These are phyloP conservation scores for Kudoa iwatai DNA, from an alignment of 30 jellyfish, hydroid and myxozoan genomes.

Conservation along the genomic window DNA sequence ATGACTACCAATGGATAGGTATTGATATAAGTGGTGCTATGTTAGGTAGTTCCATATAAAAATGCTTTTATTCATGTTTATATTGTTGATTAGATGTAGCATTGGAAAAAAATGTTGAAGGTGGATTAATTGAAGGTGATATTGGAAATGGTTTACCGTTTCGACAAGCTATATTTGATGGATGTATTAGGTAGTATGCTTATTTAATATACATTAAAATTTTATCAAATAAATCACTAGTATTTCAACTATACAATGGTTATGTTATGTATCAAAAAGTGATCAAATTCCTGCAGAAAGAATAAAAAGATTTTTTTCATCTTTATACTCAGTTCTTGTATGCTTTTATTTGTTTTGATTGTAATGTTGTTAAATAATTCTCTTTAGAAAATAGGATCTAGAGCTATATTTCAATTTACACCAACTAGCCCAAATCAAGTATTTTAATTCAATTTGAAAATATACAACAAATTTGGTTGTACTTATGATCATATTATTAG, in stretches of 20 bases:
- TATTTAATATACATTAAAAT: no score
- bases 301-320: constrained; percentile 14
- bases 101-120: constrained; percentile 52
- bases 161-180: constrained; percentile 91
- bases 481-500: background rate
- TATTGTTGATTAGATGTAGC: constrained; percentile 45
- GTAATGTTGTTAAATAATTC: background rate
- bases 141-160: constrained; percentile 64
- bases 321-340: constrained; percentile 23
- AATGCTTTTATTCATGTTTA: no score
- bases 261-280: constrained; percentile 41
- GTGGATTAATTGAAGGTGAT: constrained; percentile 26
- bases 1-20: constrained; percentile 77
- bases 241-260: constrained; percentile 89
- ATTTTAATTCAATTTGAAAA: no score
- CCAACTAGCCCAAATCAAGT: constrained; percentile 66
- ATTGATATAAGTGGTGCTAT: constrained; percentile 50
- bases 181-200: constrained; percentile 48
- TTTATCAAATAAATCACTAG: no score
- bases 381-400: constrained; percentile 17
- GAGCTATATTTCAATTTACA: constrained; percentile 54
- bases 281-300: constrained; percentile 56
- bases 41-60: constrained; percentile 12
- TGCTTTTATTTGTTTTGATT: constrained; percentile 1
- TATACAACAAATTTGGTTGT: background rate